Evolutionary conservation across 2,888 invertebrate genomes (phyloP), one percentile per base, ranked within the genome.

Genomic region (Phalera bucephala): DNA sequence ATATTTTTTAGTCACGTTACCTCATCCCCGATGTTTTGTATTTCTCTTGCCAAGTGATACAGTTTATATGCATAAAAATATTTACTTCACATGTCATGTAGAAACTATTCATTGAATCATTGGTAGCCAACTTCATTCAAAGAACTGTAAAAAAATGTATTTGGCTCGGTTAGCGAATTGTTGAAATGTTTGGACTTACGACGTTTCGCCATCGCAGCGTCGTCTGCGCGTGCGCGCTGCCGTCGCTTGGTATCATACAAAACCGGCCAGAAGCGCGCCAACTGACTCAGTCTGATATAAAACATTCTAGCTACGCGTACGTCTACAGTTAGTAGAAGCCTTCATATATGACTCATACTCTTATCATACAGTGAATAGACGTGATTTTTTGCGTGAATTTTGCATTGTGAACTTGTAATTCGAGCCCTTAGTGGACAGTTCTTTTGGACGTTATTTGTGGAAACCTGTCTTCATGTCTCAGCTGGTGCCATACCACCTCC

Each of bases 401-500:
- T 73, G 47, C 27, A 52, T 55, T 59, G 69, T 67, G 72, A 58
- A 63, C 60, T 65, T 62, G 62, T 57, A 41, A 40, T 52, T 55
- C 38, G 54, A 52, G 43, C 64, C 64, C 63, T 64, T 47, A 47
- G 78, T 74, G 81, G 64, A 67, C 64, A 71, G 64, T 77, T 79
- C 50, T 69, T 76, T 75, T 64, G 73, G 67, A 75, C 68, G 47
- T 49, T 71, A 72, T 59, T 75, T 66, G 76, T 76, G 76, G 51
- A 74, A 84, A 74, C 64, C 66, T 64, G 70, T 68, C 87, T 91
- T 90, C 84, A 92, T 92, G 92, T 92, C 92, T 87, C 92, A 91
- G 86, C 77, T 91, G 91, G 92, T 92, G 84, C 92, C 92, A 44
- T 91, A 85, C 69, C 75, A 87, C 70, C 72, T 79, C 45, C 60